Evolutionary conservation across 2,888 invertebrate genomes (phyloP).

Genomic region (Perizoma flavofasciatum): DNA sequence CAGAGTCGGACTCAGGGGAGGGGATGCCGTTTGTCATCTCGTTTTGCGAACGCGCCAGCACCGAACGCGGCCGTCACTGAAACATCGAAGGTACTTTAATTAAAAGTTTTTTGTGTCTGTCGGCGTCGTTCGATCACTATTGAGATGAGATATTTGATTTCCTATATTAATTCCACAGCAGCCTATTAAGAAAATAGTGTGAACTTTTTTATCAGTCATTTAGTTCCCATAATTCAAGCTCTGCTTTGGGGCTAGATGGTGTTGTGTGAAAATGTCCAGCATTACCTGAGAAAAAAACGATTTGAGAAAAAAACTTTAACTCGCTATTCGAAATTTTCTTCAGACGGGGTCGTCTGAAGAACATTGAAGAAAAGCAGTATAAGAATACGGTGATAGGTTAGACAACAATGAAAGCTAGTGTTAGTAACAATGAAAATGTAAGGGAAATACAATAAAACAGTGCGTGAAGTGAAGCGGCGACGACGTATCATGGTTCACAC

Average conservation of each 20-base stretch:
- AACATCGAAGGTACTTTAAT: neutral
- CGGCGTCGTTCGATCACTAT: too few relatives aligned
- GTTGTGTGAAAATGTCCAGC: too few relatives aligned
- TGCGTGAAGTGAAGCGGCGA: constrained; percentile 63
- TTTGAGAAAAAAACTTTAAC: too few relatives aligned
- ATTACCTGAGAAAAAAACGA: too few relatives aligned
- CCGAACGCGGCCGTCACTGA: constrained; percentile 70
- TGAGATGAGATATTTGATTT: too few relatives aligned
- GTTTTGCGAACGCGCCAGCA: constrained; percentile 64
- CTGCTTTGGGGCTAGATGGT: too few relatives aligned
- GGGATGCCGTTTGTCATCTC: constrained; percentile 61
- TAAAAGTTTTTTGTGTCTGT: too few relatives aligned
- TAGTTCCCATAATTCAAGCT: too few relatives aligned
- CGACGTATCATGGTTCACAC: constrained; percentile 53
- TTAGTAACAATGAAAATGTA: constrained; percentile 46
- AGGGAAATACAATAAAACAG: constrained; percentile 17
- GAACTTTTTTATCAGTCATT: too few relatives aligned
- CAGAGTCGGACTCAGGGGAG: constrained; percentile 31
- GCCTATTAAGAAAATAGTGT: too few relatives aligned
- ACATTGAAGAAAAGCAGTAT: constrained; percentile 7
- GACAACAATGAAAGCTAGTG: constrained; percentile 9
- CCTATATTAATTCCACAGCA: too few relatives aligned
- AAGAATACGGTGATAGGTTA: constrained; percentile 9
- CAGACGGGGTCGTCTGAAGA: neutral
- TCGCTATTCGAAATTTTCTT: too few relatives aligned